Base-by-base conservation (phyloP, 2,113 vertebrate species). In the Sylvietta virens region DNA sequence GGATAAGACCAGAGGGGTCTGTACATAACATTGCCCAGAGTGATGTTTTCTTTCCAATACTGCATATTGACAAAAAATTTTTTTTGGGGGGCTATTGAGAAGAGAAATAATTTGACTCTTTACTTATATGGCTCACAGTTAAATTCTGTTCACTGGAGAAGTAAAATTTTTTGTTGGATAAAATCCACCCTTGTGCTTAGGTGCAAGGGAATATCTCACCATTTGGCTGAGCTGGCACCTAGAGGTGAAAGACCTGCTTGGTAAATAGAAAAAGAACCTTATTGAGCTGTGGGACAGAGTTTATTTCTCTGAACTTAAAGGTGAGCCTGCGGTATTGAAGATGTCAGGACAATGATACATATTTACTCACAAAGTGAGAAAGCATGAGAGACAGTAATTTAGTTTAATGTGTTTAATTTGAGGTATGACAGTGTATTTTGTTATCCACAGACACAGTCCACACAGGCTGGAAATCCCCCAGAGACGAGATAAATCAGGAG, bases 341-440 rank as follows among this genome's bases (percentile, higher is more conserved):
- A 67, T 48, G 33, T 72, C 62, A 81, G 14, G 53, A 58, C 35
- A 81, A 74, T 67, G 67, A 88, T 61, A 83, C 10, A 56, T 53
- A 20, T 50, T 54, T 78, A 88, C 60, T 88, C 84, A 81, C 61
- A 72, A 88, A 92, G 61, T 56, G 39, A 71, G 60, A 93, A 94
- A 91, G 14, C 2, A 2, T 0, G 2, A 88, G 48, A 90, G 44
- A 84, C 16, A 54, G 26, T 81, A 42, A 90, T 81, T 88, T 88
- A 64, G 19, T 90, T 96, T 88, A 92, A 93, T 51, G 40, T 66
- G 15, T 88, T 88, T 93, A 88, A 90, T 96, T 86, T 91, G 72
- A 93, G 69, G 61, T 48, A 74, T 86, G 80, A 71, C 51, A 64
- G 18, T 69, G 33, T 88, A 81, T 83, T 94, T 93, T 13, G 28